These are phyloP conservation scores for Gymnothorax javanicus DNA, from an alignment of 2,797 vertebrate genomes.

Conservation along the genomic window DNA sequence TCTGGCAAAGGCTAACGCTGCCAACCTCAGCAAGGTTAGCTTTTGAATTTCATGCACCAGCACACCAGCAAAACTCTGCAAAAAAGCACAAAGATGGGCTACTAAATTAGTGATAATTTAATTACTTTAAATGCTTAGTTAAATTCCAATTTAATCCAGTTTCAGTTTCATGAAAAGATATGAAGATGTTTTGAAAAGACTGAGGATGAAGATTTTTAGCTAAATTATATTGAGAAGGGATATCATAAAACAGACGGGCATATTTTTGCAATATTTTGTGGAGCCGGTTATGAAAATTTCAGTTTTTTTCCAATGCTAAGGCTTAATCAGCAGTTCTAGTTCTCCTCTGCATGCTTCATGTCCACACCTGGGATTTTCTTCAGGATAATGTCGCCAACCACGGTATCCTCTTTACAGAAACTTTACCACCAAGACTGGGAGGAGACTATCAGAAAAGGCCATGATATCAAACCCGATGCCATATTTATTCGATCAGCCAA, in stretches of 20 bases:
- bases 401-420: slow-evolving; percentile 73
- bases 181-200: background rate
- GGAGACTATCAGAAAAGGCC: slow-evolving; percentile 86
- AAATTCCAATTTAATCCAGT: too few species aligned
- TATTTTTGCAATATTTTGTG: background rate
- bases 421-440: slow-evolving; percentile 84
- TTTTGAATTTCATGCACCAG: background rate
- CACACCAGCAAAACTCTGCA: background rate
- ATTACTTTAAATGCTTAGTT: background rate
- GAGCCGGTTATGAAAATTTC: background rate
- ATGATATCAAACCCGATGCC: slow-evolving; percentile 84
- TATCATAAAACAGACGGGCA: background rate
- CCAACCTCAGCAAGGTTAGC: slow-evolving; percentile 84
- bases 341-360: background rate
- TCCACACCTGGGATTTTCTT: background rate
- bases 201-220: background rate
- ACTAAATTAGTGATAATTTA: background rate
- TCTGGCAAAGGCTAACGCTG: slow-evolving; percentile 85
- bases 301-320: background rate
- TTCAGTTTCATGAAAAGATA: too few species aligned
- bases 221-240: background rate
- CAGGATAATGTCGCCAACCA: background rate
- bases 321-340: background rate
- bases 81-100: background rate
- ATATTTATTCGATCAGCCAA: slow-evolving; percentile 86